These are phyloP conservation scores for Cassiopea xamachana DNA, from an alignment of 30 jellyfish, hydroid and myxozoan species.

Conservation along the genomic window DNA sequence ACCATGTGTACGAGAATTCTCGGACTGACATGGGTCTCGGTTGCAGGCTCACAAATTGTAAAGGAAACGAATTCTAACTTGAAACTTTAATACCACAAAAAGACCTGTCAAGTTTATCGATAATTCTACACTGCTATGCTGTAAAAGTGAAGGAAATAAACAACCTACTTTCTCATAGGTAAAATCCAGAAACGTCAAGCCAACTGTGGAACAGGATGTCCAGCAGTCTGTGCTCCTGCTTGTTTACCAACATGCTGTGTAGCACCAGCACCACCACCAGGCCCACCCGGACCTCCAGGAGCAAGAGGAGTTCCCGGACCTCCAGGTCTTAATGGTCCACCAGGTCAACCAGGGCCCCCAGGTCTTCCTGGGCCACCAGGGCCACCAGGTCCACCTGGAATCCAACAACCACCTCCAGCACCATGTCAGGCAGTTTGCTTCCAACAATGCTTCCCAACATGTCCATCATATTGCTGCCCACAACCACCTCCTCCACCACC, in stretches of 20 bases:
- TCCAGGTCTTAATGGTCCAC: conserved; percentile 93
- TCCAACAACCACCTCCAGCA: conserved; percentile 99
- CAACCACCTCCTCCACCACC: conserved; percentile 99
- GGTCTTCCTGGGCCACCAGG: conserved; percentile 99
- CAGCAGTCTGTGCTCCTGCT: conserved; percentile 91
- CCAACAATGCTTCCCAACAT: conserved; percentile 97
- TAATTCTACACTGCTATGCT: background rate
- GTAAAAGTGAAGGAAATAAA: background rate
- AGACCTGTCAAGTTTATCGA: no score
- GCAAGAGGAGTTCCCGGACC: conserved; percentile 98
- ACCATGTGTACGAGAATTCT: no score
- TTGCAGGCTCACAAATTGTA: no score
- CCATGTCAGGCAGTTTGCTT: conserved; percentile 97
- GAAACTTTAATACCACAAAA: no score
- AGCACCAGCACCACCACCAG: conserved; percentile 83
- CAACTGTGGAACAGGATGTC: conserved; percentile 81
- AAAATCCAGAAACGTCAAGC: conserved; percentile 77
- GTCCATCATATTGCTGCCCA: conserved; percentile 98
- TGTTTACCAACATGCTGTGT: conserved; percentile 93
- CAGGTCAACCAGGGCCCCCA: conserved; percentile 89
- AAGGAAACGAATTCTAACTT: no score
- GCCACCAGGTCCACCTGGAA: conserved; percentile 99
- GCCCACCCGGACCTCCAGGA: conserved; percentile 99
- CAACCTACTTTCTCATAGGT: conserved; percentile 11
- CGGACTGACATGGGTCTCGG: no score